Conservation (phyloP, 1,140 invertebrate species). For the Achatina immaculata region DNA sequence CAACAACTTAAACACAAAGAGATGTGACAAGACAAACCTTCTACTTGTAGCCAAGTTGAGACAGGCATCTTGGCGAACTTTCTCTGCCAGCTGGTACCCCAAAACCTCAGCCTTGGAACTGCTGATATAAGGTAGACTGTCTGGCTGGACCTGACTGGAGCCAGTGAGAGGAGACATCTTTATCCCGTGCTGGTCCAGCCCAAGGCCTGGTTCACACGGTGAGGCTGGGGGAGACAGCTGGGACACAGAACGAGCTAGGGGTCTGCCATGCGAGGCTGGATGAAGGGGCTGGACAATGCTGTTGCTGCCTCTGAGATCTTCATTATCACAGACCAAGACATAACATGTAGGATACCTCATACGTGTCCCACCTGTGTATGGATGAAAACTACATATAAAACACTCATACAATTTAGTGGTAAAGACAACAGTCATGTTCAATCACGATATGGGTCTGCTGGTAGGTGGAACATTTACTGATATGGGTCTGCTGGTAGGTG, state of each 20-base stretch:
- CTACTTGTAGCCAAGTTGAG: constrained; percentile 67
- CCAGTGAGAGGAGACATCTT: constrained; percentile 32
- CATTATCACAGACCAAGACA: constrained; percentile 91
- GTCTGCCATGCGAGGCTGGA: not conserved
- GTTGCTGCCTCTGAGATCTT: constrained; percentile 73
- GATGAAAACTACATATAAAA: constrained; percentile 15
- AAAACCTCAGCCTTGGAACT: constrained; percentile 42
- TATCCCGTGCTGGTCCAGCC: constrained; percentile 37
- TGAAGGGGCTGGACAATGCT: constrained; percentile 39
- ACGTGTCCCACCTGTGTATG: constrained; percentile 82
- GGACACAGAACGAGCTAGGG: constrained; percentile 25
- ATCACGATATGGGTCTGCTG: no score
- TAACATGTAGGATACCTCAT: constrained; percentile 96
- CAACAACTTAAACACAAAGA: not conserved
- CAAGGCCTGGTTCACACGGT: constrained; percentile 55
- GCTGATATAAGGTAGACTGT: not conserved
- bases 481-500: no score
- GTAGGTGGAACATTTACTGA: no score
- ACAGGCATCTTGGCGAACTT: constrained; percentile 82
- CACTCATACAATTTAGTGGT: not conserved
- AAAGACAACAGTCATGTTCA: no score
- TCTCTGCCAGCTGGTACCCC: constrained; percentile 76
- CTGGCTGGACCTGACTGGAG: constrained; percentile 30
- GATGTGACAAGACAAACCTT: constrained; percentile 46
- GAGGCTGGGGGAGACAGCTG: constrained; percentile 66